Conservation (phyloP, 2,888 invertebrate genomes). For the Spodoptera picta region DNA sequence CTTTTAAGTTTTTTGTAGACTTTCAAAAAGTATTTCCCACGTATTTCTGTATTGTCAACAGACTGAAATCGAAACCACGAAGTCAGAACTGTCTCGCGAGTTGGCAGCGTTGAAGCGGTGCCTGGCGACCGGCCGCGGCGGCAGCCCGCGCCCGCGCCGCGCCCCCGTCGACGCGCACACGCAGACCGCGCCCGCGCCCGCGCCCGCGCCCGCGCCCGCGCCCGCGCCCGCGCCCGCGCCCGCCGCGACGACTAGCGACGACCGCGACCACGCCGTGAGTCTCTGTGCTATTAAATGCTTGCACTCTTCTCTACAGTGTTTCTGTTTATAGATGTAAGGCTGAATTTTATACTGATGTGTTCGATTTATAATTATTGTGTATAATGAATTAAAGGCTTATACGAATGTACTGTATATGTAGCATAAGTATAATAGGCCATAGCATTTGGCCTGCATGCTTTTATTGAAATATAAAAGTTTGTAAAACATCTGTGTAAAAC, state of each 20-base stretch:
- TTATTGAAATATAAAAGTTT: too few species aligned
- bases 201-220: constrained; percentile 12
- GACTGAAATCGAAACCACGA: constrained; percentile 85
- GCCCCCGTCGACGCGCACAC: constrained; percentile 55
- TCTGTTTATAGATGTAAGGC: constrained; percentile 25
- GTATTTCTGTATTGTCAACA: constrained; percentile 43
- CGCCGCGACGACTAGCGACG: constrained; percentile 52
- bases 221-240: background rate
- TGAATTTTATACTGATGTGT: too few species aligned
- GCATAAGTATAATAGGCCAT: too few species aligned
- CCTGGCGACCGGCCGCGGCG: constrained; percentile 61
- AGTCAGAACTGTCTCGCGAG: constrained; percentile 76
- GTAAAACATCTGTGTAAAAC: too few species aligned
- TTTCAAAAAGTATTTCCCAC: too few species aligned
- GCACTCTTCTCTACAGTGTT: constrained; percentile 33
- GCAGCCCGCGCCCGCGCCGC: constrained; percentile 53
- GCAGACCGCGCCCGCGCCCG: constrained; percentile 41
- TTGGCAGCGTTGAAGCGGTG: constrained; percentile 77
- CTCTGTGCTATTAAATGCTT: constrained; percentile 46
- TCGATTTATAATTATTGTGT: too few species aligned
- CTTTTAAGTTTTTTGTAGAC: too few species aligned
- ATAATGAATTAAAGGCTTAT: too few species aligned
- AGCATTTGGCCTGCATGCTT: too few species aligned
- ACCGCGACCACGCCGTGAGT: constrained; percentile 81
- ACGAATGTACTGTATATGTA: too few species aligned